A percentile compares a stretch with the other conserved stretches of the same genome.
Evolutionary conservation across 2,888 invertebrate genomes (phyloP).

Genomic region (Apamea anceps): DNA sequence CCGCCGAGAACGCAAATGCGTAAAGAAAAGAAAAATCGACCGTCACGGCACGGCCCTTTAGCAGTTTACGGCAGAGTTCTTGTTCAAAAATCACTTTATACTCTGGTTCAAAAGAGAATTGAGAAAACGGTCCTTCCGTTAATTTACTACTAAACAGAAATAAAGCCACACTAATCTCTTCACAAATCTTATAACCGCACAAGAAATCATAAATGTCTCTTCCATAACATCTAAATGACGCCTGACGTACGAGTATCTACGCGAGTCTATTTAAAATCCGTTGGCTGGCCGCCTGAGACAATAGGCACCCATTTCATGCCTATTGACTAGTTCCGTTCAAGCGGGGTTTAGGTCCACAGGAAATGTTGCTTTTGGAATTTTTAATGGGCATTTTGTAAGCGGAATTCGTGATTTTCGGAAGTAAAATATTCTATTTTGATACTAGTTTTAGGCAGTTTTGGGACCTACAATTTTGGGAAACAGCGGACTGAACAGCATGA

Average conservation of each 20-base stretch:
- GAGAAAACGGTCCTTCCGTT: not conserved
- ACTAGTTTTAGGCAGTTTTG: not conserved
- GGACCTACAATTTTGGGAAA: no score
- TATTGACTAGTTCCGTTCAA: constrained; percentile 60
- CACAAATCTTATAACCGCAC: constrained; percentile 12
- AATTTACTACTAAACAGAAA: constrained; percentile 29
- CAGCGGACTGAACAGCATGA: not conserved
- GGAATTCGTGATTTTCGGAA: constrained; percentile 5
- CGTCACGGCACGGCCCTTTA: not conserved
- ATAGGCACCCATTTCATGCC: constrained; percentile 42
- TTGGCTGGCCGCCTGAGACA: constrained; percentile 58
- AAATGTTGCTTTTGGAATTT: constrained; percentile 45
- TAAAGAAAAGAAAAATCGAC: no score
- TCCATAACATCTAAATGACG: constrained; percentile 31
- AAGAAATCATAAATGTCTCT: constrained; percentile 15
- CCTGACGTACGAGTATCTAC: constrained; percentile 34
- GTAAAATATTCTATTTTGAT: not conserved
- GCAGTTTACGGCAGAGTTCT: not conserved
- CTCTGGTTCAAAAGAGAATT: not conserved
- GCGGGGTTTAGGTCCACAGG: constrained; percentile 32
- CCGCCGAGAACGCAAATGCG: not conserved
- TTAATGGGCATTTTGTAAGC: constrained; percentile 30
- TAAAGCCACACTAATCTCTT: constrained; percentile 15
- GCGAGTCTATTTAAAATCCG: constrained; percentile 51
- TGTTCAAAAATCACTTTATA: not conserved